Conservation (phyloP, 2,888 invertebrate species). For the Scaptomyza reducta region DNA sequence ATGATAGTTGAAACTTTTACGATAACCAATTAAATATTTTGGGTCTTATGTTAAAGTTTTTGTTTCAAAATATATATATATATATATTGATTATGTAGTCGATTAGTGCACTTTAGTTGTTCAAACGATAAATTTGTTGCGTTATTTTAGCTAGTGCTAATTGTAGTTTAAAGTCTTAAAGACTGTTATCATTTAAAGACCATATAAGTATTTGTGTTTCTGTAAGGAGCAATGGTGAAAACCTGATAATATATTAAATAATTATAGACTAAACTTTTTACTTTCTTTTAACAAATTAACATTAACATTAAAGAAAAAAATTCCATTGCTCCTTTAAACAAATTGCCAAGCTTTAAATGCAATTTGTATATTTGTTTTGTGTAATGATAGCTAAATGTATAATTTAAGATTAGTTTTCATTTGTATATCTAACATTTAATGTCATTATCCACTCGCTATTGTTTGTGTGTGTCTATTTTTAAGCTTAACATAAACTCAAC, state of each 20-base stretch:
- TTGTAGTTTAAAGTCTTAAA: constrained; percentile 20
- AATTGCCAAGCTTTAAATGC: not conserved
- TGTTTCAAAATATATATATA: constrained; percentile 5
- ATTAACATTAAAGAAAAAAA: not conserved
- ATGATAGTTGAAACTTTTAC: constrained; percentile 8
- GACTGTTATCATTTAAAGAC: constrained; percentile 14
- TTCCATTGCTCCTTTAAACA: constrained; percentile 16
- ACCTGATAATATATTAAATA: no score
- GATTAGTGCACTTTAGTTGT: constrained; percentile 63
- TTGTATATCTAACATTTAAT: constrained; percentile 18
- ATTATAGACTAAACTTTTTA: not conserved
- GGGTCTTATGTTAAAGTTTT: constrained; percentile 16
- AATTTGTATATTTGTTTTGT: not conserved
- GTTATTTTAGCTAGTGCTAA: constrained; percentile 24
- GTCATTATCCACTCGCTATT: constrained; percentile 76
- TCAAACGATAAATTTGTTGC: constrained; percentile 13
- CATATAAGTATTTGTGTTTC: not conserved
- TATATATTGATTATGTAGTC: constrained; percentile 45
- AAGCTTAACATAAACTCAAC: constrained; percentile 39
- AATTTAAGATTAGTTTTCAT: constrained; percentile 13
- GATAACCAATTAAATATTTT: constrained; percentile 8
- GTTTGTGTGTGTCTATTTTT: constrained; percentile 67
- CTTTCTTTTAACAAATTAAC: not conserved
- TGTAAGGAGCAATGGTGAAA: constrained; percentile 18
- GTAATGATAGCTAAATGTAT: constrained; percentile 14